Base-by-base conservation (phyloP, 2,797 vertebrate species). In the Dryobates pubescens region DNA sequence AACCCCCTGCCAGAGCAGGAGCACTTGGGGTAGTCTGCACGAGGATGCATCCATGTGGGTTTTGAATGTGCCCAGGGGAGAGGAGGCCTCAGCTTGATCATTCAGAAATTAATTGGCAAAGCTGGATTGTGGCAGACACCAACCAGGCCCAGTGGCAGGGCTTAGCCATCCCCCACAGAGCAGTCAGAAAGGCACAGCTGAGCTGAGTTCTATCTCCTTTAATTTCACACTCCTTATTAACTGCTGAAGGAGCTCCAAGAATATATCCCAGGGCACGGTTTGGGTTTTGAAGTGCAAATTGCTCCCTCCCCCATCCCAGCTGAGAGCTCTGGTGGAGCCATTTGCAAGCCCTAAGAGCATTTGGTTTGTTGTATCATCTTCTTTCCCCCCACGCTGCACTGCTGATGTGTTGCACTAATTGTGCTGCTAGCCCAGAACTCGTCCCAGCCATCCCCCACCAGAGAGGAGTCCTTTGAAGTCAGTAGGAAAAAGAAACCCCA, bases 201-300 rank as follows among this genome's bases (percentile, higher is more conserved):
- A 92, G 38, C 17, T 70, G 86, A 93, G 81, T 64, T 81, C 34
- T 61, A 72, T 87, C 76, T 75, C 75, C 92, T 94, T 91, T 91
- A 79, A 95, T 95, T 92, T 95, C 93, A 92, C 0, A 1, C 82
- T 90, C 41, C 58, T 92, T 76, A 82, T 80, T 90, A 94, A 79
- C 64, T 92, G 78, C 70, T 76, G 68, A 90, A 53, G 8, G 57
- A 95, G 27, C 45, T 82, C 27, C 9, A 53, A 70, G 83, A 87
- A 81, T 30, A 80, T 34, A 63, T 83, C 90, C 41, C 12, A 83
- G 79, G 90, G 82, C 92, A 94, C 0, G 0, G 6, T 94, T 83
- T 45, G 32, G 49, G 12, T 89, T 95, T 94, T 96, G 94, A 95
- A 94, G 90, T 95, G 94, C 43, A 95, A 95, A 96, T 94, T 70